Conservation (phyloP, 1,140 invertebrate genomes). For the Drosophila lowei region DNA sequence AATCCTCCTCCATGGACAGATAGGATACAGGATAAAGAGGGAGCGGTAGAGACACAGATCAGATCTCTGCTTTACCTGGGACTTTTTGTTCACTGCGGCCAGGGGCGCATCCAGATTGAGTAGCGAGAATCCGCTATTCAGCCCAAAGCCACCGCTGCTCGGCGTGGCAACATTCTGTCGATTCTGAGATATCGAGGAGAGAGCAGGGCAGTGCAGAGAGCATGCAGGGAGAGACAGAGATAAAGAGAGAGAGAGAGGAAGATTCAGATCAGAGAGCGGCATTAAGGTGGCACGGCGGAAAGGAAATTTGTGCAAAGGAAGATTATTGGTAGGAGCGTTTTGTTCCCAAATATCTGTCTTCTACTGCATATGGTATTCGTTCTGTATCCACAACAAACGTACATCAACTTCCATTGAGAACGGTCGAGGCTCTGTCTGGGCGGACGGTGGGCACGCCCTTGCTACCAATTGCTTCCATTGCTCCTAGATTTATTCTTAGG, state of each 20-base stretch:
- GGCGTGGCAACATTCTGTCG: conserved; percentile 85
- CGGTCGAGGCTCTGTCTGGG: no score
- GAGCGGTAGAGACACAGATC: conserved; percentile 10
- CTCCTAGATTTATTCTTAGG: no score
- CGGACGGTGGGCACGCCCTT: no score
- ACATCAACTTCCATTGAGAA: no score
- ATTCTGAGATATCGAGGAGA: conserved; percentile 82
- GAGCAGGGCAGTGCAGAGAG: conserved; percentile 17
- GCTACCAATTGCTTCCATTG: no score
- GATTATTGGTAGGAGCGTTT: no score
- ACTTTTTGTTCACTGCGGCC: conserved; percentile 83
- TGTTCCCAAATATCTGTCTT: no score
- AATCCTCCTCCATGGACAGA: no score
- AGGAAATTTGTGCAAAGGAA: background rate
- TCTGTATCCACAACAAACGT: no score
- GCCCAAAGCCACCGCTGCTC: conserved; percentile 80
- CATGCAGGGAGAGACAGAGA: conserved; percentile 29
- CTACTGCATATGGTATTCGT: background rate
- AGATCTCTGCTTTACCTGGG: conserved; percentile 72
- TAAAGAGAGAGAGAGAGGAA: conserved; percentile 18
- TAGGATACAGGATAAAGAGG: conserved; percentile 5
- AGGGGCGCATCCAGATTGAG: conserved; percentile 85
- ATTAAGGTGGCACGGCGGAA: conserved; percentile 9
- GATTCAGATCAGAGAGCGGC: conserved; percentile 3
- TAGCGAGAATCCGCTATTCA: conserved; percentile 84